These are phyloP conservation scores for Torymus texanus DNA, from an alignment of 2,888 invertebrate species.

Conservation along the genomic window DNA sequence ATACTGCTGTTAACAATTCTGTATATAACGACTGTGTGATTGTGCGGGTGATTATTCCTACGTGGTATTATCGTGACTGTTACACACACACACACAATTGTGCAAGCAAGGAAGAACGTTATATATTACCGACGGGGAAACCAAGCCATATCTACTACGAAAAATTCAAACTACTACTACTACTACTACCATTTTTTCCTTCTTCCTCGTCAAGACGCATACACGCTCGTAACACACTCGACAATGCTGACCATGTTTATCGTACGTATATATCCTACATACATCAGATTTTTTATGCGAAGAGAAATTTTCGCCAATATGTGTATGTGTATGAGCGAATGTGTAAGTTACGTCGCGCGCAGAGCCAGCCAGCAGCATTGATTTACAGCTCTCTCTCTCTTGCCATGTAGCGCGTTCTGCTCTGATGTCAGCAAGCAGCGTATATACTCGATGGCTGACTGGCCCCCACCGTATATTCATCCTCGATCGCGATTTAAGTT, in stretches of 20 bases:
- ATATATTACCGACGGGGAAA: too few relatives aligned
- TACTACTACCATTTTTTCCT: neutral
- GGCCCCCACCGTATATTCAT: neutral
- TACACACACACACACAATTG: too few relatives aligned
- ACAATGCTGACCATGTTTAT: conserved; percentile 50
- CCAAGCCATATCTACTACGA: too few relatives aligned
- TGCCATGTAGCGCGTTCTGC: conserved; percentile 34
- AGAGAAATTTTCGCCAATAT: neutral
- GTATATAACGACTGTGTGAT: too few relatives aligned
- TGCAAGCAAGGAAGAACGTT: too few relatives aligned
- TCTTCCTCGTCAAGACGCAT: conserved; percentile 2
- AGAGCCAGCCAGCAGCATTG: conserved; percentile 24
- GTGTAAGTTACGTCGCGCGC: conserved; percentile 47
- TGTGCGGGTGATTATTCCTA: too few relatives aligned
- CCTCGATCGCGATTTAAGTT: neutral
- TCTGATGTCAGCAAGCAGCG: neutral
- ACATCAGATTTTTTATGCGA: neutral
- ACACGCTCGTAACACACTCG: conserved; percentile 35
- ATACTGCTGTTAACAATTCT: too few relatives aligned
- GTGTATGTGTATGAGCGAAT: neutral
- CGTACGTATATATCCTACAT: conserved; percentile 40
- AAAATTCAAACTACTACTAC: too few relatives aligned
- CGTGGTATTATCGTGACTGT: too few relatives aligned
- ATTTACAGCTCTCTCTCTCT: conserved; percentile 34
- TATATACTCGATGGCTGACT: too few relatives aligned